These are phyloP conservation scores for Dicycla oo DNA, from an alignment of 2,888 invertebrate species.

Conservation along the genomic window DNA sequence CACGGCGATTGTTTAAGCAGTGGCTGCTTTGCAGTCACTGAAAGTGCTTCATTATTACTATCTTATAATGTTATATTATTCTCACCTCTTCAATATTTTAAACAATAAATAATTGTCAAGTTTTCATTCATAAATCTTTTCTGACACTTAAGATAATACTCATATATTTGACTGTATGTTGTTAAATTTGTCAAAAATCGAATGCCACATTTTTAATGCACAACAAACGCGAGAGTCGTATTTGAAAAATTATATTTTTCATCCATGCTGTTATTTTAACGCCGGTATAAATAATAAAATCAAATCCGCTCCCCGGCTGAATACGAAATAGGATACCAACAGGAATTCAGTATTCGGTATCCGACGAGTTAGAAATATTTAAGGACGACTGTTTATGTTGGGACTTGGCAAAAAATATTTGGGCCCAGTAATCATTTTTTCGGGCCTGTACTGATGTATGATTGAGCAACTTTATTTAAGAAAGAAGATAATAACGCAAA, in stretches of 20 bases:
- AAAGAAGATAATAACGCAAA: neutral
- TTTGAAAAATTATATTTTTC: conserved; percentile 25
- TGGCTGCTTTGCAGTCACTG: neutral
- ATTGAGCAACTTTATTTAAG: neutral
- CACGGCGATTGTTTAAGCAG: neutral
- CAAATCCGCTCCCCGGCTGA: conserved; percentile 65
- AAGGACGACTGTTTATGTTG: conserved; percentile 21
- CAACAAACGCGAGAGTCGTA: neutral
- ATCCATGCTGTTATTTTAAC: conserved; percentile 57
- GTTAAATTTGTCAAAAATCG: neutral
- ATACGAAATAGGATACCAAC: conserved; percentile 68
- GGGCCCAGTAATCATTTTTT: neutral
- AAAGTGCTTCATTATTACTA: neutral
- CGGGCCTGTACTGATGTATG: neutral
- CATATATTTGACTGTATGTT: neutral
- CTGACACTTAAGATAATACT: neutral
- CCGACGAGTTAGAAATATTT: conserved; percentile 62
- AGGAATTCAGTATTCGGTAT: conserved; percentile 69
- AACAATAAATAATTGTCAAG: neutral
- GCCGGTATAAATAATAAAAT: conserved; percentile 63
- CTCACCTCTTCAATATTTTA: neutral
- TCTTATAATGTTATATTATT: neutral
- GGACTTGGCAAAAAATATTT: conserved; percentile 50
- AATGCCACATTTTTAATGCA: neutral
- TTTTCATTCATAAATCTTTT: neutral